A percentile compares a stretch with the other conserved stretches of the same genome.
Evolutionary conservation across 2,113 vertebrate genomes (phyloP).

Genomic region (Loxodonta africana): DNA sequence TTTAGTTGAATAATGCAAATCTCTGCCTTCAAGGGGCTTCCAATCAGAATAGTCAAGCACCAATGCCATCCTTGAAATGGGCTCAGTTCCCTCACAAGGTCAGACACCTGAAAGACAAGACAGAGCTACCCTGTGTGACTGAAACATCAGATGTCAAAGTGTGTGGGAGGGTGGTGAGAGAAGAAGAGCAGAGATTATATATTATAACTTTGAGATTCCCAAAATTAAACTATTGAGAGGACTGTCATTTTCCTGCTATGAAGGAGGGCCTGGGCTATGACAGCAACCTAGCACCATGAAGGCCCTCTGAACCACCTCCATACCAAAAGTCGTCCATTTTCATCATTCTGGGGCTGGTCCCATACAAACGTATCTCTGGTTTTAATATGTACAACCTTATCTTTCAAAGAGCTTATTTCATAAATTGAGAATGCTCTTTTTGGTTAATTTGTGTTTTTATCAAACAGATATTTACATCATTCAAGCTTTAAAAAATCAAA

Average conservation of each 20-base stretch:
- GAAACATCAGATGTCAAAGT: neutral
- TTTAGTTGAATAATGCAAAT: neutral
- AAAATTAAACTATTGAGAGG: neutral
- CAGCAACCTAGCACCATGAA: neutral
- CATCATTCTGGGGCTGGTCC: neutral
- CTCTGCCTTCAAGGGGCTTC: neutral
- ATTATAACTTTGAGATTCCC: neutral
- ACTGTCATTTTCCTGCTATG: neutral
- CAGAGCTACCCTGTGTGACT: neutral
- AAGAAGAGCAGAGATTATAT: neutral
- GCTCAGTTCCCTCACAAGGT: neutral
- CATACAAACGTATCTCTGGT: neutral
- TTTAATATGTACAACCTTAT: neutral
- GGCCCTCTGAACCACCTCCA: neutral
- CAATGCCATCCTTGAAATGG: neutral
- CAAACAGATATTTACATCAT: conserved; percentile 29
- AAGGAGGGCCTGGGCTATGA: neutral
- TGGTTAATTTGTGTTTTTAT: conserved; percentile 26
- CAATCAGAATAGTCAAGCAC: neutral
- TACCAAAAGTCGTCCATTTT: neutral
- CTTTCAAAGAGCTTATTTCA: neutral
- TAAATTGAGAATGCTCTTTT: neutral
- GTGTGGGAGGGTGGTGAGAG: neutral
- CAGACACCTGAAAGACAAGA: neutral
- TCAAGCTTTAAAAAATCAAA: neutral